Base-by-base conservation (phyloP, 2,888 invertebrate genomes). In the Therioaphis trifolii region DNA sequence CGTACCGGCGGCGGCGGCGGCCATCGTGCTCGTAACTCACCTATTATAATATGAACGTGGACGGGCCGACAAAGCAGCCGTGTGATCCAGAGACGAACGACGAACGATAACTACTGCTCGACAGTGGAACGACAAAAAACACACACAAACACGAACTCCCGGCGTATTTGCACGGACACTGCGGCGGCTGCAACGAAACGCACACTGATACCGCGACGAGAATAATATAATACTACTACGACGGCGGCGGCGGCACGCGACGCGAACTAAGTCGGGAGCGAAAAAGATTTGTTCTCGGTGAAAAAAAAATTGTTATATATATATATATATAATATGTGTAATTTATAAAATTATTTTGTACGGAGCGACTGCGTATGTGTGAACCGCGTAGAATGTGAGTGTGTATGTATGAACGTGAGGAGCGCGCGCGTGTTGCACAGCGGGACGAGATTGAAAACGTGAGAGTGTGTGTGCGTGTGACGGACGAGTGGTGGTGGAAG, bases 391-490 rank as follows among this genome's bases (percentile, higher is more conserved):
- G 27, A 27, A 61, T 61, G 21, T 27, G 7, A 35, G 55, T 40
- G 68, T 27, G 79, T 46, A 58, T 21, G 58, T 27, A 14, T 35
- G 72, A 29, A 21, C n/a, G 66, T 24, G 21, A 52, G 49, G 78
- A 40, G 79, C 69, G 77, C 71, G 82, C 72, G 72, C 72, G 72
- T 52, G 82, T 63, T 72, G 40, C 40, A 49, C 35, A 71, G 74
- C 63, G 61, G 74, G 27, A 82, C 82, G 82, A 74, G 82, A 82
- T 82, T 82, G 82, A 82, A 82, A 74, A 74, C 74, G 72, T 43
- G 18, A 40, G 52, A 74, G 52, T 52, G 18, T 4, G 12, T 24
- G n/a, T 35, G n/a, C 35, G 24, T 24, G 71, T 40, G 68, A n/a
- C 35, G 68, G 7, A 35, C 35, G 35, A 35, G 40, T 40, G 40